Evolutionary conservation across 2,113 vertebrate species (phyloP), one percentile per base, ranked within the genome.

Genomic region (Alligator sinensis): DNA sequence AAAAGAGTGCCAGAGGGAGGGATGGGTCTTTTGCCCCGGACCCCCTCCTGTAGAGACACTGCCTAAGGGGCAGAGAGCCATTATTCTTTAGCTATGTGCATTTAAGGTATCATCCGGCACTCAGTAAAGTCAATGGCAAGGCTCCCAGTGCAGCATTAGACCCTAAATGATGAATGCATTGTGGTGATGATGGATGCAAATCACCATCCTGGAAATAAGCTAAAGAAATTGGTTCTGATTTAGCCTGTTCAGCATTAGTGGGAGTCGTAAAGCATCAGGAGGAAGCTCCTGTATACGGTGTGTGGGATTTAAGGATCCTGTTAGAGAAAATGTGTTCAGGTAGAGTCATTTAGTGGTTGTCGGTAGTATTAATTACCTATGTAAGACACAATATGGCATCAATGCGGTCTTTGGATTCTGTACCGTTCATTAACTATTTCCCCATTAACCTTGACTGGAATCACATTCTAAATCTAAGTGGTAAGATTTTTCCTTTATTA

Each of bases 391-490:
- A 96, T 97, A 97, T 92, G 96, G 97, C 95, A 97, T 98, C 97
- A 95, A 90, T 14, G 94, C 95, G 96, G 96, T 84, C 97, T 97
- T 98, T 97, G 97, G 97, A 98, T 98, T 97, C 97, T 97, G 97
- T 97, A 96, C 94, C 96, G 97, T 97, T 98, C 98, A 98, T 98
- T 98, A 98, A 97, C 97, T 16, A 64, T 97, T 98, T 97, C 97
- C 93, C 97, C 97, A 98, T 98, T 98, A 98, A 98, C 98, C 98
- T 98, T 98, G 98, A 96, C 95, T 97, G 90, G 95, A 97, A 96
- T 97, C 95, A 88, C 93, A 96, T 97, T 97, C 96, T 79, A 86
- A 95, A 82, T 77, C 95, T 94, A 96, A 96, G 94, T 13, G 82
- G 94, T 77, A 96, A 97, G 96, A 97, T 97, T 96, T 92, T 84